phyloP scores from a whole-genome alignment of 2,797 vertebrate genomes.

The Coreius guichenoti region DNA sequence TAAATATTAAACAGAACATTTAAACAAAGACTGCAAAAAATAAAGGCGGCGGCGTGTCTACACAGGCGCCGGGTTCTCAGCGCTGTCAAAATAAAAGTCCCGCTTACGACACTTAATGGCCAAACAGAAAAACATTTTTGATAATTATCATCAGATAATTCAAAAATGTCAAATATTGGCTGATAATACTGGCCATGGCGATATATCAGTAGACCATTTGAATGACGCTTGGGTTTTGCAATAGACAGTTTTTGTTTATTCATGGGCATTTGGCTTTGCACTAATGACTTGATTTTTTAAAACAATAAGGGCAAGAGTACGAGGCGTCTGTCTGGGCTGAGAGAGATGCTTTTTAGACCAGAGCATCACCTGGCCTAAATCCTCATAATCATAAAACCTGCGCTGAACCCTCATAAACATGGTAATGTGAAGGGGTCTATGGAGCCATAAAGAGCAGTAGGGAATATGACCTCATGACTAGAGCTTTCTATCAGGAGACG shows the following conservation, averaged over 20 bases:
- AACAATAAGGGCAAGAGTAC: neutral
- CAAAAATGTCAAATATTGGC: neutral
- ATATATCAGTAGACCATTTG: neutral
- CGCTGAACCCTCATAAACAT: conserved; percentile 28
- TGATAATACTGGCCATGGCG: neutral
- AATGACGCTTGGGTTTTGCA: neutral
- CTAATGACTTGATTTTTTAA: neutral
- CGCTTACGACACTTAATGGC: neutral
- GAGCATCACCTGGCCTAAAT: conserved; percentile 9
- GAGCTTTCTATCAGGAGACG: conserved; percentile 42
- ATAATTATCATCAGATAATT: neutral
- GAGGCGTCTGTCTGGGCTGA: neutral
- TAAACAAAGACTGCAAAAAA: neutral
- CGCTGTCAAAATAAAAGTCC: neutral
- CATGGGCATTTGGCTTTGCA: neutral
- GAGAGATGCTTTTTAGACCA: conserved; percentile 21
- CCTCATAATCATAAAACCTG: conserved; percentile 6
- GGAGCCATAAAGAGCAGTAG: conserved; percentile 39
- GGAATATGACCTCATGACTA: conserved; percentile 56
- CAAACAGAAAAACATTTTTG: neutral
- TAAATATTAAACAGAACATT: neutral
- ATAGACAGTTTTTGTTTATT: neutral
- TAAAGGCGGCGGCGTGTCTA: neutral
- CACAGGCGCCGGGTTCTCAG: neutral
- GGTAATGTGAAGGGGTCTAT: conserved; percentile 14